phyloP scores from a whole-genome alignment of 1,140 invertebrate species.

The Neomicropteryx cornuta region DNA sequence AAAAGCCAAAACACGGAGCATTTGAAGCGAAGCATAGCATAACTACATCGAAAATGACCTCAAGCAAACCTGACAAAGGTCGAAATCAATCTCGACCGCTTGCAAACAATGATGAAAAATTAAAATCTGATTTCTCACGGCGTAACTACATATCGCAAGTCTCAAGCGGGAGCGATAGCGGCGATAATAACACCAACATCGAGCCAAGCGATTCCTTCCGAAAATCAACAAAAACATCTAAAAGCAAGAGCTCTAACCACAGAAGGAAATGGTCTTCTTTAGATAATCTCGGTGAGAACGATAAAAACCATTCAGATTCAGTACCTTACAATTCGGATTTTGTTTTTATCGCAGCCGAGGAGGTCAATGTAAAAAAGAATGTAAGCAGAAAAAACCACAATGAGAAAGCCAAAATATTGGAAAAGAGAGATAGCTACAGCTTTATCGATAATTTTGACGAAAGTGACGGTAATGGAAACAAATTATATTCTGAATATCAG shows the following conservation, averaged over 20 bases:
- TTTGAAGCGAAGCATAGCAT: too few relatives aligned
- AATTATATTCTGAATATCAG: constrained; percentile 26
- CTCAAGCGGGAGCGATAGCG: constrained; percentile 38
- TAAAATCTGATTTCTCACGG: too few relatives aligned
- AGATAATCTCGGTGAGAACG: constrained; percentile 41
- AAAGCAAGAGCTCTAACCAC: constrained; percentile 35
- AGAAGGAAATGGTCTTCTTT: constrained; percentile 44
- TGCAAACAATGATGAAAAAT: too few relatives aligned
- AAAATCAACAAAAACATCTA: constrained; percentile 37
- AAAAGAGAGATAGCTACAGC: too few relatives aligned
- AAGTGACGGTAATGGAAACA: too few relatives aligned
- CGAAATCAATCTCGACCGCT: too few relatives aligned
- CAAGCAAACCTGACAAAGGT: too few relatives aligned
- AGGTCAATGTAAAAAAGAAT: constrained; percentile 19
- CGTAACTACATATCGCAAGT: too few relatives aligned
- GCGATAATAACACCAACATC: constrained; percentile 30
- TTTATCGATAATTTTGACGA: too few relatives aligned
- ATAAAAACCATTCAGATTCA: constrained; percentile 24
- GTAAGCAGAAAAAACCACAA: constrained; percentile 7
- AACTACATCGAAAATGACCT: too few relatives aligned
- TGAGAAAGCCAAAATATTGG: constrained; percentile 24
- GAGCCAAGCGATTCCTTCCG: constrained; percentile 29
- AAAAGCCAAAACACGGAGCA: too few relatives aligned
- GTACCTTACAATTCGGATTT: constrained; percentile 30
- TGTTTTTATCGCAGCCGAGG: constrained; percentile 23